Conservation (phyloP, 2,888 invertebrate genomes). For the Teinopalpus imperialis region DNA sequence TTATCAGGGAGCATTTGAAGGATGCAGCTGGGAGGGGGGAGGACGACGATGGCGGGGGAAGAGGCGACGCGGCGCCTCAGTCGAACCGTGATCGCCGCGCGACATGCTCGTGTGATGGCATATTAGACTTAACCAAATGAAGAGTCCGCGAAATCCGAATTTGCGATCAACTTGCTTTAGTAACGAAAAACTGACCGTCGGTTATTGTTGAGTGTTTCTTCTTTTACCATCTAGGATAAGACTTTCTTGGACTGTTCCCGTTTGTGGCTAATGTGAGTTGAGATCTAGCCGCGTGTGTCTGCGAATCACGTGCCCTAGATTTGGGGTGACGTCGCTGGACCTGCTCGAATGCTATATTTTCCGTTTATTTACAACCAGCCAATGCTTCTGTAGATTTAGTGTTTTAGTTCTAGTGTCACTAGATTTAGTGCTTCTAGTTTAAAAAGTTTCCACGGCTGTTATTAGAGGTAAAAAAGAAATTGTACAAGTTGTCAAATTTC, state of each 20-base stretch:
- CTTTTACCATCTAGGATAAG: slow-evolving; percentile 47
- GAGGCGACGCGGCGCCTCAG: slow-evolving; percentile 59
- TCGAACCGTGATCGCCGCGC: slow-evolving; percentile 55
- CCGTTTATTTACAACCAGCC: slow-evolving; percentile 57
- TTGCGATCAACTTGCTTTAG: slow-evolving; percentile 51
- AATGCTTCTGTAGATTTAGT: slow-evolving; percentile 52
- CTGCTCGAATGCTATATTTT: slow-evolving; percentile 61
- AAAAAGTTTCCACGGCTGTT: too few species aligned
- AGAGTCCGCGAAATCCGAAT: slow-evolving; percentile 56
- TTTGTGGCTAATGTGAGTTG: slow-evolving; percentile 76
- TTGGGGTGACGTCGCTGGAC: slow-evolving; percentile 65
- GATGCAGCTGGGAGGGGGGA: slow-evolving; percentile 61
- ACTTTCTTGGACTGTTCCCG: slow-evolving; percentile 63
- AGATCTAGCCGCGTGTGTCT: slow-evolving; percentile 56
- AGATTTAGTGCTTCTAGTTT: too few species aligned
- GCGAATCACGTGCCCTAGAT: slow-evolving; percentile 73
- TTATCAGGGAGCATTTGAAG: slow-evolving; percentile 73
- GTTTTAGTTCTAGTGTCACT: slow-evolving; percentile 20
- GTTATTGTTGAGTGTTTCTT: slow-evolving; percentile 61
- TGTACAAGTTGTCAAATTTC: slow-evolving; percentile 30
- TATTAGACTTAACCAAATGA: slow-evolving; percentile 60
- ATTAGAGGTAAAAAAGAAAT: too few species aligned
- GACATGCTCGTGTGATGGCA: slow-evolving; percentile 50
- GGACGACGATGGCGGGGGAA: slow-evolving; percentile 30
- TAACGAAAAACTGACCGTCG: slow-evolving; percentile 40